These are phyloP conservation scores for Ficedula albicollis DNA, from an alignment of 2,797 vertebrate genomes.

Conservation along the genomic window DNA sequence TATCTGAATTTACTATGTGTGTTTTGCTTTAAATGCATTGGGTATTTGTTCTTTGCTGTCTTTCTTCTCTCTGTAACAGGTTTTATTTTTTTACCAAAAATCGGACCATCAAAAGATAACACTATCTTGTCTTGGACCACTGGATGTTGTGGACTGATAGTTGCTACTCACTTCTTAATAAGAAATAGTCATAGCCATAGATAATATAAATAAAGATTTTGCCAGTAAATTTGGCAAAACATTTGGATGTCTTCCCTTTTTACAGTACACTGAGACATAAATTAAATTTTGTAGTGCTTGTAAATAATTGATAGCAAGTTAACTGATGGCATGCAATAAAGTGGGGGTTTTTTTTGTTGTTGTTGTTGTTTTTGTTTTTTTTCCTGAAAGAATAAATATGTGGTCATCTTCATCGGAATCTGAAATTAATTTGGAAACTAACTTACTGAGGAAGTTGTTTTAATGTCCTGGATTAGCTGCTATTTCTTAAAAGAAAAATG, in stretches of 20 bases:
- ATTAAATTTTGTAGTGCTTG: background rate
- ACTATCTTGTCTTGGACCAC: background rate
- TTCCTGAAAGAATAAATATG: background rate
- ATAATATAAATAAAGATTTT: background rate
- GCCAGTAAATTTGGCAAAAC: background rate
- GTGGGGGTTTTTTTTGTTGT: too few relatives aligned
- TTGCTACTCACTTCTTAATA: background rate
- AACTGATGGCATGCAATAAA: background rate
- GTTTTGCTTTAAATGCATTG: background rate
- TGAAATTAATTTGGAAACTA: background rate
- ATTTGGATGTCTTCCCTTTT: background rate
- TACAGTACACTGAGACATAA: background rate
- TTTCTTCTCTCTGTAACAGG: background rate
- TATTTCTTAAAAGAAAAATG: background rate
- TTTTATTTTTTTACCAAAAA: background rate
- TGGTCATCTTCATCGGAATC: background rate
- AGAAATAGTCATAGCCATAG: background rate
- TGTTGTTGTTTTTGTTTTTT: too few relatives aligned
- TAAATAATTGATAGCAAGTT: background rate
- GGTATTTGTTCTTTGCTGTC: background rate
- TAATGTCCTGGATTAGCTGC: background rate
- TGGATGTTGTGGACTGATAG: background rate
- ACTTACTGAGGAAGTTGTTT: background rate
- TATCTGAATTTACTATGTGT: background rate
- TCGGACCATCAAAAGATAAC: background rate